These are phyloP conservation scores for Lordiphosa fenestrarum DNA, from an alignment of 2,888 invertebrate genomes.

Conservation along the genomic window DNA sequence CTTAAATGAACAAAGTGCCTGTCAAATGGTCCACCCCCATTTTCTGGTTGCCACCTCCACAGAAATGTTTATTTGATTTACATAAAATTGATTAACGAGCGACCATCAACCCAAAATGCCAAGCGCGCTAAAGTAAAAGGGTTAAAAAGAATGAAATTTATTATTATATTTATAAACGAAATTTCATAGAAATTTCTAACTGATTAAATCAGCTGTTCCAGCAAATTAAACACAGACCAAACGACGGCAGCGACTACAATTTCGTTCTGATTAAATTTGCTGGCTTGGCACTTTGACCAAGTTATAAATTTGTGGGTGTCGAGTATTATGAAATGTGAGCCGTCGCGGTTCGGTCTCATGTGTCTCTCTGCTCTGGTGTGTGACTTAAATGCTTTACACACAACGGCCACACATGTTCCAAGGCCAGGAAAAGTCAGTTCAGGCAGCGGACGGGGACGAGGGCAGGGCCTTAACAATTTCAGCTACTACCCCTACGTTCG, in stretches of 20 bases:
- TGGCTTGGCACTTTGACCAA: conserved; percentile 11
- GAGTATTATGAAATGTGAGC: conserved; percentile 9
- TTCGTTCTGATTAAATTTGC: conserved; percentile 13
- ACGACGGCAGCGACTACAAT: conserved; percentile 4
- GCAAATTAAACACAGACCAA: conserved; percentile 20
- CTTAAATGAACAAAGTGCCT: no score
- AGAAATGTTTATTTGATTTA: conserved; percentile 42
- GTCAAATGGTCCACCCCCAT: neutral
- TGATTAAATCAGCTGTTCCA: conserved; percentile 23
- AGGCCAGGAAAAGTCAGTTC: conserved; percentile 6
- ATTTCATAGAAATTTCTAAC: conserved; percentile 16
- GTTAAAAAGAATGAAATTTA: conserved; percentile 18
- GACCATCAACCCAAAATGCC: conserved; percentile 23
- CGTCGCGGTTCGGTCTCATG: conserved; percentile 38
- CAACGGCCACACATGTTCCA: conserved; percentile 42
- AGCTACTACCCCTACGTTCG: no score
- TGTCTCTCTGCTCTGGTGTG: conserved; percentile 40
- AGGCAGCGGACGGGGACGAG: no score
- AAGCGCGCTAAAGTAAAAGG: conserved; percentile 6
- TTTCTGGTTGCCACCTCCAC: neutral
- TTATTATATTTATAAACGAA: conserved; percentile 9
- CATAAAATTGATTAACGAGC: conserved; percentile 52
- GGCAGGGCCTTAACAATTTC: no score
- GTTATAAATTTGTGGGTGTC: conserved; percentile 9
- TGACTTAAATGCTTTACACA: conserved; percentile 42